A percentile compares a stretch with the other conserved stretches of the same genome.
Conservation (phyloP, 1,140 invertebrate genomes). For the Ceratitis capitata region DNA sequence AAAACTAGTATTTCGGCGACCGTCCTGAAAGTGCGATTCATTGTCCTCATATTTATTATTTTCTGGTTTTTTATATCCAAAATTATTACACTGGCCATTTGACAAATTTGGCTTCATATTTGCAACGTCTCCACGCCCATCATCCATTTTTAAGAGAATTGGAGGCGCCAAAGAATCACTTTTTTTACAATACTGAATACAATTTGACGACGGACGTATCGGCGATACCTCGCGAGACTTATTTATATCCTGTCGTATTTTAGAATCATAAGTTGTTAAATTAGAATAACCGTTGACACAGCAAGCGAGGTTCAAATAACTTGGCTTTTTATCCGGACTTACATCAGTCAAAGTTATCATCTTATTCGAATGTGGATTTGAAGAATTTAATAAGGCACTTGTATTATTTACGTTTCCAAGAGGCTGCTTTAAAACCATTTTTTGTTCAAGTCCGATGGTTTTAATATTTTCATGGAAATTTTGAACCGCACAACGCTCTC, state of each 20-base stretch:
- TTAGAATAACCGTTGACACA: conserved; percentile 90
- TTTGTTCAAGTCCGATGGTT: not conserved
- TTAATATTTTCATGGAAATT: conserved; percentile 3
- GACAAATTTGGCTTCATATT: not conserved
- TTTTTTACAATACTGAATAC: conserved; percentile 71
- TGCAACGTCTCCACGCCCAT: not conserved
- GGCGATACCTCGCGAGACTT: conserved; percentile 75
- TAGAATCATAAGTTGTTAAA: conserved; percentile 83
- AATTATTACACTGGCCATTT: not conserved
- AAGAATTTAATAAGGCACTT: conserved; percentile 33
- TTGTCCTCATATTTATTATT: not conserved
- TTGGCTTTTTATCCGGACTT: conserved; percentile 70
- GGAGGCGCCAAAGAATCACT: conserved; percentile 68
- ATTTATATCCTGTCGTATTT: conserved; percentile 75
- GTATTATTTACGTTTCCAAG: not conserved
- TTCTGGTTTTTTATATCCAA: not conserved
- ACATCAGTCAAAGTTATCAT: not conserved
- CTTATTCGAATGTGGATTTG: not conserved
- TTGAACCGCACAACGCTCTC: conserved; percentile 61
- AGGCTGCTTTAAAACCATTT: conserved; percentile 5
- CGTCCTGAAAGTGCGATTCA: not conserved
- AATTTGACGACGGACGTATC: conserved; percentile 69
- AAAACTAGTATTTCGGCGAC: conserved; percentile 69
- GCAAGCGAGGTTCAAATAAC: conserved; percentile 87
- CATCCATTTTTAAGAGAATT: conserved; percentile 46